phyloP scores from a whole-genome alignment of 2,113 vertebrate species.

The Tragelaphus buxtoni region DNA sequence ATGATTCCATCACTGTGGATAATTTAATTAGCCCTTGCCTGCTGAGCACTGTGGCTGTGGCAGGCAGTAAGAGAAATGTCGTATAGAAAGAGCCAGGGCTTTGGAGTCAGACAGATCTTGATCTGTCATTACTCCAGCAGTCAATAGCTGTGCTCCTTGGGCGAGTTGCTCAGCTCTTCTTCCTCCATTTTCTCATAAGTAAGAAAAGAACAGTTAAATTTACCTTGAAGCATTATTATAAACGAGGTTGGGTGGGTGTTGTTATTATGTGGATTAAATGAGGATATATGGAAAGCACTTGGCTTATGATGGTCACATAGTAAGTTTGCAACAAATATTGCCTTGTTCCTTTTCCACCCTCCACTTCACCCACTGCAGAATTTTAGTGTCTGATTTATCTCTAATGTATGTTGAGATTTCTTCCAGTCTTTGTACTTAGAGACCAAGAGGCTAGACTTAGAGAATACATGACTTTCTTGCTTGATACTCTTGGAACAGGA shows the following conservation, averaged over 20 bases:
- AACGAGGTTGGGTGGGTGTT: not conserved
- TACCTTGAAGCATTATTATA: not conserved
- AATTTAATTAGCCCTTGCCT: conserved; percentile 65
- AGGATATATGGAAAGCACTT: not conserved
- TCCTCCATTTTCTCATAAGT: conserved; percentile 6
- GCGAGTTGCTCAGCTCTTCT: not conserved
- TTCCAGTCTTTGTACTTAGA: not conserved
- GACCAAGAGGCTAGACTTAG: not conserved
- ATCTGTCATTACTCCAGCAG: conserved; percentile 14
- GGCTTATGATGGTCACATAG: not conserved
- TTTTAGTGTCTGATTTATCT: not conserved
- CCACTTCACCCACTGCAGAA: not conserved
- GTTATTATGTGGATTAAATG: not conserved
- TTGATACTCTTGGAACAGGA: not conserved
- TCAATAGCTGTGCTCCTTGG: not conserved
- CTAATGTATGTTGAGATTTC: not conserved
- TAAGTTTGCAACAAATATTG: conserved; percentile 1
- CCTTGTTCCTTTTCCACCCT: not conserved
- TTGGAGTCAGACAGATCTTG: conserved; percentile 7
- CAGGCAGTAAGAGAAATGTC: conserved; percentile 30
- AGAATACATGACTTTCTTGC: not conserved
- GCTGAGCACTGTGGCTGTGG: conserved; percentile 42
- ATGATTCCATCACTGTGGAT: conserved; percentile 36
- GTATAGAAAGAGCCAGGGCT: conserved; percentile 2
- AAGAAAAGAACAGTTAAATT: not conserved